Percentiles rank a stretch among this genome's conserved stretches.
Evolutionary conservation across 2,113 vertebrate species (phyloP).

Genomic region (Urocolius indicus): DNA sequence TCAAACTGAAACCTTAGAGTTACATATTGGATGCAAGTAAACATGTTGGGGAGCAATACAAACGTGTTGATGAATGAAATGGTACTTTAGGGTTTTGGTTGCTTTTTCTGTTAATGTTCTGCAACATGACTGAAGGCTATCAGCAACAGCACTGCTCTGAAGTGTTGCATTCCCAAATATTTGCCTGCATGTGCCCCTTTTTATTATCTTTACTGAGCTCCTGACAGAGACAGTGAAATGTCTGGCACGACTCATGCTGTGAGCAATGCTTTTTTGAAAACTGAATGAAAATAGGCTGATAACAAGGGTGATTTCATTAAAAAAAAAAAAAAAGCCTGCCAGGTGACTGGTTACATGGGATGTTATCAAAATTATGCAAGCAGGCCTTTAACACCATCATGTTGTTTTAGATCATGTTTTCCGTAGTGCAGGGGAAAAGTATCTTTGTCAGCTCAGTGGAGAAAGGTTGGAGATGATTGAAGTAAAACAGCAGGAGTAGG

Average conservation of each 20-base stretch:
- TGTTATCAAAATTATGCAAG: conserved; percentile 26
- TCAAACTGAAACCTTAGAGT: background rate
- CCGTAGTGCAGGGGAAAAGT: background rate
- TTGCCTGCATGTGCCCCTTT: background rate
- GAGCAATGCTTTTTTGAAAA: conserved; percentile 48
- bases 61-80: background rate
- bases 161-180: background rate
- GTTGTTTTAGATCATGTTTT: conserved; percentile 31
- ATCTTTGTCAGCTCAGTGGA: conserved; percentile 43
- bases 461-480: conserved; percentile 64
- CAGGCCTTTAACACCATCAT: conserved; percentile 6
- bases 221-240: conserved; percentile 1
- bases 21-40: background rate
- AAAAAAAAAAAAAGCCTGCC: background rate
- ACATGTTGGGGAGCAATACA: background rate
- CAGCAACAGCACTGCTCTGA: background rate
- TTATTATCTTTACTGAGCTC: conserved; percentile 5
- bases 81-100: background rate
- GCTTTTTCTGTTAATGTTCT: background rate
- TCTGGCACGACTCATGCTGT: background rate
- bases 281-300: conserved; percentile 34
- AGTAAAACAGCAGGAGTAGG: conserved; percentile 53
- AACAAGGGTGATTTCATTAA: conserved; percentile 47
- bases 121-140: background rate
- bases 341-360: background rate